phyloP scores from a whole-genome alignment of 2,888 invertebrate genomes.

The Deladenus siricidicola region DNA sequence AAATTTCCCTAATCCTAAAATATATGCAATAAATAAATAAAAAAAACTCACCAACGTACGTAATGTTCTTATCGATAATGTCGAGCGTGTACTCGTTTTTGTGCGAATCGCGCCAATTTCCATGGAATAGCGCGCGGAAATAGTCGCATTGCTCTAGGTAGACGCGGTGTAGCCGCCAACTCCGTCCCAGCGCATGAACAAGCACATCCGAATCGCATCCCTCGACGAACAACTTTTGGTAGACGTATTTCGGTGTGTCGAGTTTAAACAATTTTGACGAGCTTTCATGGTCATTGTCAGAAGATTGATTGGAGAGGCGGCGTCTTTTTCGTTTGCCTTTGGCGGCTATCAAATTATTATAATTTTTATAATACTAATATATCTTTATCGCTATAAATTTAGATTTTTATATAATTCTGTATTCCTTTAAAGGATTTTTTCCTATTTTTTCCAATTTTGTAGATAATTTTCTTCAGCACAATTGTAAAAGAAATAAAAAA shows the following conservation, averaged over 20 bases:
- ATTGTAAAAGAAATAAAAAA: not conserved
- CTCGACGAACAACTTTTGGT: conserved; percentile 61
- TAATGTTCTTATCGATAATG: conserved; percentile 34
- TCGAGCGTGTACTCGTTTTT: conserved; percentile 27
- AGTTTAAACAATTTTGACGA: too few relatives aligned
- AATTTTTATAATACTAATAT: too few relatives aligned
- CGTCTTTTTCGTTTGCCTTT: too few relatives aligned
- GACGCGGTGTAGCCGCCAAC: conserved; percentile 70
- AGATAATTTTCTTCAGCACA: not conserved
- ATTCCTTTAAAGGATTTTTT: not conserved
- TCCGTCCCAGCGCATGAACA: conserved; percentile 65
- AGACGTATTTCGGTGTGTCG: conserved; percentile 71
- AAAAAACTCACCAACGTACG: conserved; percentile 25
- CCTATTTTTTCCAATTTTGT: not conserved
- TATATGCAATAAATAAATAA: not conserved
- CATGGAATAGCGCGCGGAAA: conserved; percentile 19
- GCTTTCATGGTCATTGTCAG: too few relatives aligned
- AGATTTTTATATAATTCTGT: not conserved
- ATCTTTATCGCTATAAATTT: too few relatives aligned
- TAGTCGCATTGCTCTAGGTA: conserved; percentile 65
- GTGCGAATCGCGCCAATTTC: conserved; percentile 37
- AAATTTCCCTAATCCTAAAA: conserved; percentile 7
- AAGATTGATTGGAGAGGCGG: too few relatives aligned
- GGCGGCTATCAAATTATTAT: too few relatives aligned
- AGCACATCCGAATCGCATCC: conserved; percentile 70